Evolutionary conservation across 2,797 vertebrate genomes (phyloP).

Genomic region (Calcarius lapponicus): DNA sequence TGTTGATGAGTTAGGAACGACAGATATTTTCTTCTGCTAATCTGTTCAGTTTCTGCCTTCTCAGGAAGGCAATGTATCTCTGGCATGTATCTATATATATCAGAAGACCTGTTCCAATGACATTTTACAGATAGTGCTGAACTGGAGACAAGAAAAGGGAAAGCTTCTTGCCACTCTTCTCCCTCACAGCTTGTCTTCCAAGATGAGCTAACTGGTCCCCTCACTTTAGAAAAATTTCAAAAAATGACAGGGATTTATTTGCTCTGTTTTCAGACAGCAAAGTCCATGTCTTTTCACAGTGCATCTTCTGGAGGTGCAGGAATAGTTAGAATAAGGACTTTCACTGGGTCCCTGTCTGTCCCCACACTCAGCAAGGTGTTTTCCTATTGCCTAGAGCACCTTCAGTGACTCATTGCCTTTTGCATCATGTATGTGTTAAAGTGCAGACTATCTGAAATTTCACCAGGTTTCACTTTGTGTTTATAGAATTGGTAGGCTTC

Average conservation of each 20-base stretch:
- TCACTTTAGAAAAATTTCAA: neutral
- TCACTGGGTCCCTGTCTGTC: rapidly evolving
- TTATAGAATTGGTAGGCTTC: neutral
- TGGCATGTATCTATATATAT: neutral
- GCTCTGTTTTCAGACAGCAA: neutral
- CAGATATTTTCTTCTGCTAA: neutral
- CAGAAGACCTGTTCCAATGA: neutral
- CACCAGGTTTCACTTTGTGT: neutral
- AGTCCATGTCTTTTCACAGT: neutral
- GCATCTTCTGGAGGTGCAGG: neutral
- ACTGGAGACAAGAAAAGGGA: neutral
- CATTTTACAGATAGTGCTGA: neutral
- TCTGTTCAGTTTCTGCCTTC: neutral
- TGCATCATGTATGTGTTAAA: neutral
- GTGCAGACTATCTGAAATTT: neutral
- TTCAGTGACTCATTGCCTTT: neutral
- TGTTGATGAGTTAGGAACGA: neutral
- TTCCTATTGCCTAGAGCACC: neutral
- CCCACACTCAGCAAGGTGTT: neutral
- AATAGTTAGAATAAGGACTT: neutral
- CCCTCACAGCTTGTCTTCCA: neutral
- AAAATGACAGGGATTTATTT: neutral
- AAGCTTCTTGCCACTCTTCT: neutral
- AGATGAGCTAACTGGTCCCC: rapidly evolving
- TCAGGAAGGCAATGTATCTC: neutral